Percentiles rank a stretch among this genome's conserved stretches.
These are phyloP conservation scores for Zoanthus sansibaricus DNA, from an alignment of 92 coral and sea anemone genomes.

Conservation along the genomic window DNA sequence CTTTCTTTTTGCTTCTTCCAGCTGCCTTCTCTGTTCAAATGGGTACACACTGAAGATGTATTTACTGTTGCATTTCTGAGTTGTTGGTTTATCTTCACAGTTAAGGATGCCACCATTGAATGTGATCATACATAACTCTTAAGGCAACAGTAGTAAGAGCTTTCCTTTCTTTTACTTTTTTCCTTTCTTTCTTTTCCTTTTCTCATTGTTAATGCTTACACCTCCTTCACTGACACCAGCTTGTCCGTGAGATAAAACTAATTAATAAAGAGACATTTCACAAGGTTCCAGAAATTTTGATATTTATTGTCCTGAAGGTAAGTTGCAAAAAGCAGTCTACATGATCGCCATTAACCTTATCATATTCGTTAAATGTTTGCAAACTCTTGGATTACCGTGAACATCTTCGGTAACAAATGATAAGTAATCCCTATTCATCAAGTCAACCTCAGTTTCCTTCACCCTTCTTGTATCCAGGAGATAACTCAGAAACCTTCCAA, in stretches of 20 bases:
- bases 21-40: slow-evolving; percentile 29
- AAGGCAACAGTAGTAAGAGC: slow-evolving; percentile 70
- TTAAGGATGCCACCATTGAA: slow-evolving; percentile 55
- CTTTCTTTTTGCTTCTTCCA: slow-evolving; percentile 55
- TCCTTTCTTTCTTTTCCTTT: too few relatives aligned
- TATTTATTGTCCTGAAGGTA: slow-evolving; percentile 37
- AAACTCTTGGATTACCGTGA: slow-evolving; percentile 69
- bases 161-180: slow-evolving; percentile 43
- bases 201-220: slow-evolving; percentile 69
- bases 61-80: slow-evolving; percentile 74
- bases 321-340: slow-evolving; percentile 65
- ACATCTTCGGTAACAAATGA: slow-evolving; percentile 63
- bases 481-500: slow-evolving; percentile 63
- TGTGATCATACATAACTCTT: slow-evolving; percentile 71
- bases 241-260: slow-evolving; percentile 77
- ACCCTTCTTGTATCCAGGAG: slow-evolving; percentile 64
- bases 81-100: slow-evolving; percentile 64
- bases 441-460: slow-evolving; percentile 61
- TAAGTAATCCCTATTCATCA: slow-evolving; percentile 53
- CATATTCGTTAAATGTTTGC: slow-evolving; percentile 50
- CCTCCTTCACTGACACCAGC: slow-evolving; percentile 77
- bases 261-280: slow-evolving; percentile 56
- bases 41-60: slow-evolving; percentile 63
- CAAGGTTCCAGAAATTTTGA: slow-evolving; percentile 62
- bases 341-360: slow-evolving; percentile 57